Base-by-base conservation (phyloP, 2,113 vertebrate species). In the Hemibagrus wyckioides region DNA sequence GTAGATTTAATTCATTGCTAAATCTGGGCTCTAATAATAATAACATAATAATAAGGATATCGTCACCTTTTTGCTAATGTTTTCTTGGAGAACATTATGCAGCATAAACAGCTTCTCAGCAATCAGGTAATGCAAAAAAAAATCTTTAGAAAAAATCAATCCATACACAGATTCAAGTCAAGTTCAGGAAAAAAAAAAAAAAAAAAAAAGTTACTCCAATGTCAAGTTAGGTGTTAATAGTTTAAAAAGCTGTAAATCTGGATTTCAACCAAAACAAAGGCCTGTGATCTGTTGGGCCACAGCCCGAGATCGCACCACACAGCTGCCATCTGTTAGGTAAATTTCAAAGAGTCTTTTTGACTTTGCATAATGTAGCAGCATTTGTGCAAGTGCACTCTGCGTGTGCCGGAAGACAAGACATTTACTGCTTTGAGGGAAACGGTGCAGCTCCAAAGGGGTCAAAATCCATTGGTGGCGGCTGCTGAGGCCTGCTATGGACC, bases 391-490 rank as follows among this genome's bases (percentile, higher is more conserved):
- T 79, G 63, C 80, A 80, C 57, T 65, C 76, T 21, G 65, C 52
- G 69, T 79, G 89, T 44, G 36, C 36, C 0, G 89, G 90, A 91
- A 91, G 92, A 91, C 86, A 52, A 91, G 93, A 86, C 56, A 80
- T 92, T 96, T 94, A 99, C 92, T 97, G 96, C 93, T 99, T 99
- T 13, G 97, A 96, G 92, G 97, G 97, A 91, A 99, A 99, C 0
- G 98, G 98, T 65, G 98, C 98, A 0, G 98, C 97, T 89, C 98
- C 98, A n/a, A 99, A 99, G 1, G 98, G 98, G 93, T 99, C 98
- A 10, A 98, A 92, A 86, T 99, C 98, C 2, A 94, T 92, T 8
- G 94, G 95, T 90, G 95, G 89, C 80, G 93, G 94, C 88, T 93
- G 96, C 65, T 93, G 92, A 85, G 93, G 91, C 6, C 93, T 84